Conservation (phyloP, 2,888 invertebrate species). For the Podotricha telesiphe region DNA sequence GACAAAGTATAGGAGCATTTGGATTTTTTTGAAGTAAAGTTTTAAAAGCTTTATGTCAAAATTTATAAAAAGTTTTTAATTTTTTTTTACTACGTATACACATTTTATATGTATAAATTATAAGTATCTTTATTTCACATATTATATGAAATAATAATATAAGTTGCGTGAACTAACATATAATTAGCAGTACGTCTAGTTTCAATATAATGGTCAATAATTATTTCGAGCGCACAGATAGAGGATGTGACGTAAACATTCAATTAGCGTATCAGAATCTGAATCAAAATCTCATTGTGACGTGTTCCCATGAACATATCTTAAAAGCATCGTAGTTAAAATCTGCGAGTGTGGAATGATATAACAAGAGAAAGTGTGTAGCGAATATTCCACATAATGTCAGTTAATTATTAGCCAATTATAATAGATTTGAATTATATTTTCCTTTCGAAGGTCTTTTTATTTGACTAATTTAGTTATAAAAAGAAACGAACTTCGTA, state of each 20-base stretch:
- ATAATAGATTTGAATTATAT: not conserved
- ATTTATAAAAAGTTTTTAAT: not conserved
- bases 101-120: too few species aligned
- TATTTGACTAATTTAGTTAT: not conserved
- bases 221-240: slow-evolving; percentile 27
- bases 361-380: slow-evolving; percentile 52
- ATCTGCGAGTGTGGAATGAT: slow-evolving; percentile 45
- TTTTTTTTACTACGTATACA: too few species aligned
- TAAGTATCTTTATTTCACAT: not conserved
- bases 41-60: too few species aligned
- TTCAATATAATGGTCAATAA: slow-evolving; percentile 22
- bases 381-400: slow-evolving; percentile 36
- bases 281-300: slow-evolving; percentile 43
- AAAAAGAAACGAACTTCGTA: too few species aligned
- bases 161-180: not conserved
- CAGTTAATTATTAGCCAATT: slow-evolving; percentile 32
- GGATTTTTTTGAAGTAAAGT: too few species aligned
- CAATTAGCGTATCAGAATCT: slow-evolving; percentile 49
- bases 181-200: not conserved
- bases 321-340: slow-evolving; percentile 54
- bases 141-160: not conserved
- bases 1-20: too few species aligned
- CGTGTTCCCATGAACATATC: slow-evolving; percentile 49
- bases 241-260: slow-evolving; percentile 46
- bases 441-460: not conserved